These are phyloP conservation scores for Psephotus haematonotus DNA, from an alignment of 2,113 vertebrate genomes.

Conservation along the genomic window DNA sequence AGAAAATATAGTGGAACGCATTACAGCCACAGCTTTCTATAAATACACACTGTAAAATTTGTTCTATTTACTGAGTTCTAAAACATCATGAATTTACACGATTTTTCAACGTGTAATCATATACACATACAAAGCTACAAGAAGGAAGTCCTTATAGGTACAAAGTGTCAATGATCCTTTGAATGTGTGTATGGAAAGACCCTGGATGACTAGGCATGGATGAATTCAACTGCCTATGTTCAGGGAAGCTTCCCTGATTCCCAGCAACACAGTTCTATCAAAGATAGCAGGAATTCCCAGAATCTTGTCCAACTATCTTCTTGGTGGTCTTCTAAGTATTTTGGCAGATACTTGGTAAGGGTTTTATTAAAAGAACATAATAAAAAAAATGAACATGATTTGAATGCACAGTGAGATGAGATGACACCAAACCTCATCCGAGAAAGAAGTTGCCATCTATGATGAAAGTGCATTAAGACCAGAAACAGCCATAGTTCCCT, in stretches of 20 bases:
- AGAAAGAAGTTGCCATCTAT: neutral
- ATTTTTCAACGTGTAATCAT: neutral
- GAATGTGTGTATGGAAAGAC: neutral
- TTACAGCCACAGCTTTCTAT: neutral
- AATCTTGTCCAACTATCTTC: neutral
- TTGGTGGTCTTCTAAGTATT: neutral
- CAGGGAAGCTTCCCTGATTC: neutral
- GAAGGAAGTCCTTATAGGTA: neutral
- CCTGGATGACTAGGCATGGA: neutral
- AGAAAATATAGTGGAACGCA: neutral
- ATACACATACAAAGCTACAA: neutral
- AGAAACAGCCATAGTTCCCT: neutral
- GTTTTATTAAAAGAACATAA: neutral
- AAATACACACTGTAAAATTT: neutral
- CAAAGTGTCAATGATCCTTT: neutral
- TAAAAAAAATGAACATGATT: fast-evolving
- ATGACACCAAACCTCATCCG: neutral
- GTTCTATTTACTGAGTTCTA: neutral
- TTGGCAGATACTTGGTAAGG: neutral
- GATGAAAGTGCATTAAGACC: neutral
- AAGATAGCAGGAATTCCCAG: neutral
- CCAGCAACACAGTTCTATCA: neutral
- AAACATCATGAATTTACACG: neutral
- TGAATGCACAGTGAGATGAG: neutral
- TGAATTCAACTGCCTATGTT: fast-evolving